A percentile compares a stretch with the other conserved stretches of the same genome.
Evolutionary conservation across 1,140 invertebrate genomes (phyloP).

Genomic region (Drosophila sp.): DNA sequence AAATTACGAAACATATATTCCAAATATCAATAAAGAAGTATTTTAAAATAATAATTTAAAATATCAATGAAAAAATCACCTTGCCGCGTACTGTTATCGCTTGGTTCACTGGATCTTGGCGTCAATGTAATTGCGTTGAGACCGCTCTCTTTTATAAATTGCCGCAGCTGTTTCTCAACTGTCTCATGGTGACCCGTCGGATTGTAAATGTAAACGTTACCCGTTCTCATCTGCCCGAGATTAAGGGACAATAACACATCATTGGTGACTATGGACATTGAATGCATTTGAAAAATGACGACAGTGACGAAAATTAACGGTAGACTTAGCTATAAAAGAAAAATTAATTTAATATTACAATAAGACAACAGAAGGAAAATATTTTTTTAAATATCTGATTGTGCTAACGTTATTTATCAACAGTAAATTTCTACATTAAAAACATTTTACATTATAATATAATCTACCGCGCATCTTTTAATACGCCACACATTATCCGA

Average conservation of each 20-base stretch:
- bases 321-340: slow-evolving; percentile 47
- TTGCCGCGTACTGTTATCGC: slow-evolving; percentile 18
- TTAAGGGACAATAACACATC: slow-evolving; percentile 57
- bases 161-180: slow-evolving; percentile 56
- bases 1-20: not conserved
- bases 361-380: too few species aligned
- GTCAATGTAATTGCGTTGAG: slow-evolving; percentile 45
- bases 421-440: too few species aligned
- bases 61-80: not conserved
- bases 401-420: too few species aligned
- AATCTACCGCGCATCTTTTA: too few species aligned
- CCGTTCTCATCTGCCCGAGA: slow-evolving; percentile 53
- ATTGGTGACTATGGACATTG: slow-evolving; percentile 60
- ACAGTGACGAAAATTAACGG: slow-evolving; percentile 44
- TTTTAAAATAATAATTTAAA: not conserved
- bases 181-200: slow-evolving; percentile 48
- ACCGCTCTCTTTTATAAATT: slow-evolving; percentile 60
- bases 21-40: too few species aligned
- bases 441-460: too few species aligned
- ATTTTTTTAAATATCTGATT: too few species aligned
- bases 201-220: slow-evolving; percentile 66
- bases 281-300: slow-evolving; percentile 63
- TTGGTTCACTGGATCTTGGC: slow-evolving; percentile 38
- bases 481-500: too few species aligned
- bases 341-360: not conserved